phyloP scores from a whole-genome alignment of 2,888 invertebrate species.

The Ectobius pallidus region DNA sequence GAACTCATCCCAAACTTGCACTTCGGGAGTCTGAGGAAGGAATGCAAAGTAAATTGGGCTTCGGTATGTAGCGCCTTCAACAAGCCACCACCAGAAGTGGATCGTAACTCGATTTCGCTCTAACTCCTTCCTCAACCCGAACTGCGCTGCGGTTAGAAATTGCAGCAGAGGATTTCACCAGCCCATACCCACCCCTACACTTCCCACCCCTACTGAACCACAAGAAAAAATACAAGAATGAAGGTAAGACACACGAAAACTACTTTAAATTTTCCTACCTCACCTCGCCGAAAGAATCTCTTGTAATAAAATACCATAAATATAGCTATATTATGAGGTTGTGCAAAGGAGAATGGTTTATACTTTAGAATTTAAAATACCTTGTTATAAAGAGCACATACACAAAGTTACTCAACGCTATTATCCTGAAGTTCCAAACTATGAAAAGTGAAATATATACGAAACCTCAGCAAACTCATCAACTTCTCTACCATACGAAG shows the following conservation, averaged over 20 bases:
- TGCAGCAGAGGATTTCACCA: slow-evolving; percentile 7
- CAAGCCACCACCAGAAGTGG: slow-evolving; percentile 11
- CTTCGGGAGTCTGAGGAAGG: neutral
- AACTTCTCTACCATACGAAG: no score
- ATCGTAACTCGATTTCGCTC: slow-evolving; percentile 6
- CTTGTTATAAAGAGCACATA: no score
- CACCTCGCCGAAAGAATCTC: slow-evolving; percentile 4
- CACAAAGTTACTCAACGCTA: no score
- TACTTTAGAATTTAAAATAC: slow-evolving; percentile 13
- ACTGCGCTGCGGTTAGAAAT: neutral
- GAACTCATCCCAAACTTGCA: neutral
- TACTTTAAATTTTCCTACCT: neutral
- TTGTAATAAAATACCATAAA: slow-evolving; percentile 6
- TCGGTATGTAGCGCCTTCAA: slow-evolving; percentile 2
- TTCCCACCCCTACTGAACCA: neutral
- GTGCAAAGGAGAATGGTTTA: neutral
- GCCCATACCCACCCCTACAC: neutral
- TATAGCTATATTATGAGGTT: neutral
- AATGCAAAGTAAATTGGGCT: slow-evolving; percentile 21
- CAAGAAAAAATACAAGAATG: slow-evolving; percentile 7
- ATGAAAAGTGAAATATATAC: no score
- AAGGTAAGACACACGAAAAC: neutral
- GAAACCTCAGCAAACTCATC: no score
- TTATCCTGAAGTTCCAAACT: no score
- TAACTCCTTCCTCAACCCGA: neutral